These are phyloP conservation scores for Apamea epomidion DNA, from an alignment of 2,888 invertebrate species.

Conservation along the genomic window DNA sequence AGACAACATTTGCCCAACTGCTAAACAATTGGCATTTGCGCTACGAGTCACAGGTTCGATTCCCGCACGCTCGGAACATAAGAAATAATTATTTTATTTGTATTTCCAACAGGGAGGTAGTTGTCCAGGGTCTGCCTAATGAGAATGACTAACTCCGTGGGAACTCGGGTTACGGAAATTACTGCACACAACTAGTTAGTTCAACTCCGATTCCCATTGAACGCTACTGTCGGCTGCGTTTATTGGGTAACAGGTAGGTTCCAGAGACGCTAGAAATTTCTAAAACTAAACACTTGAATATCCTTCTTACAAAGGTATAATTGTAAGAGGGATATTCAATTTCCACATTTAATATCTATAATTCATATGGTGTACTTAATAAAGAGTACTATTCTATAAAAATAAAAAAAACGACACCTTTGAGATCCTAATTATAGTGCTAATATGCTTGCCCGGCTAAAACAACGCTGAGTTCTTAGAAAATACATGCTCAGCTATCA, in stretches of 20 bases:
- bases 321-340: background rate
- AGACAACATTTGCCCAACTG: background rate
- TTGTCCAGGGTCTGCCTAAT: background rate
- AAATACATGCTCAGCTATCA: too few species aligned
- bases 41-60: background rate
- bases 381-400: too few species aligned
- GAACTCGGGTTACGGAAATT: conserved; percentile 28
- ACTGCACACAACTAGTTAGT: background rate
- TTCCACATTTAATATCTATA: background rate
- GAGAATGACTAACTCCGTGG: conserved; percentile 2
- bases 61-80: background rate
- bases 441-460: too few species aligned
- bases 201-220: conserved; percentile 1
- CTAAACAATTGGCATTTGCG: background rate
- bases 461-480: too few species aligned
- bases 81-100: background rate
- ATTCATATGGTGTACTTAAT: too few species aligned
- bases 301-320: too few species aligned
- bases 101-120: too few species aligned
- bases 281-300: background rate
- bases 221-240: background rate
- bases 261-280: background rate
- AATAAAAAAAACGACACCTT: too few species aligned
- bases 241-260: background rate
- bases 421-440: too few species aligned